Conservation (phyloP, 2,797 vertebrate genomes). For the Dicrostonyx torquatus region DNA sequence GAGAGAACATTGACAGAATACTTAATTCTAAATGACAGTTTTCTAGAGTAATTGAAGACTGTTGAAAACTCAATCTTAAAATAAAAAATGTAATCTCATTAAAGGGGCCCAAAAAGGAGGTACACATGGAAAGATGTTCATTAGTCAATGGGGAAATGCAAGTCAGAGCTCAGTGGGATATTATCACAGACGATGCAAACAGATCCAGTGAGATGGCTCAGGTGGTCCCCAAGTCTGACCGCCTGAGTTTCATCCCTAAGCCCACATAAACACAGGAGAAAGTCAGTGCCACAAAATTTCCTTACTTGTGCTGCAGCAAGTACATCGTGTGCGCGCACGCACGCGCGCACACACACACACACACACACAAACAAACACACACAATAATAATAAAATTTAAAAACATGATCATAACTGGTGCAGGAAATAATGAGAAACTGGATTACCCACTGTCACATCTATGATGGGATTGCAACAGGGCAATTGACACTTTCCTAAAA, state of each 20-base stretch:
- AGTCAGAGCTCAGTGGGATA: background rate
- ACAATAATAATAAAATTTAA: background rate
- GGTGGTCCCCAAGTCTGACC: background rate
- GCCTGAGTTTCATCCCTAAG: background rate
- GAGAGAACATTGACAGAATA: background rate
- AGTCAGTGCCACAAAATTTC: background rate
- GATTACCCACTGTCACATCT: background rate
- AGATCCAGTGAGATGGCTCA: background rate
- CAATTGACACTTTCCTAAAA: background rate
- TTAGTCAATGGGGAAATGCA: background rate
- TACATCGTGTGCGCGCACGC: background rate
- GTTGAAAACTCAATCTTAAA: slow-evolving; percentile 20
- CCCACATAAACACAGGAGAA: background rate
- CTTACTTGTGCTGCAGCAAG: background rate
- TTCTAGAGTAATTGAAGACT: background rate
- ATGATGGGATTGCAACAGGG: background rate
- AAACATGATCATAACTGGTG: background rate
- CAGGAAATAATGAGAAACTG: background rate
- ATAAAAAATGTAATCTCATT: background rate
- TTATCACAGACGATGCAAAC: background rate
- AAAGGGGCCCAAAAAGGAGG: background rate
- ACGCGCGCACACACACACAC: background rate
- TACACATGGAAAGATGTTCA: background rate
- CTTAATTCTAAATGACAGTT: background rate
- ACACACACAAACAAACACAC: background rate